Evolutionary conservation across 2,797 vertebrate genomes (phyloP).

Genomic region (Hapalemur alaotrensis): DNA sequence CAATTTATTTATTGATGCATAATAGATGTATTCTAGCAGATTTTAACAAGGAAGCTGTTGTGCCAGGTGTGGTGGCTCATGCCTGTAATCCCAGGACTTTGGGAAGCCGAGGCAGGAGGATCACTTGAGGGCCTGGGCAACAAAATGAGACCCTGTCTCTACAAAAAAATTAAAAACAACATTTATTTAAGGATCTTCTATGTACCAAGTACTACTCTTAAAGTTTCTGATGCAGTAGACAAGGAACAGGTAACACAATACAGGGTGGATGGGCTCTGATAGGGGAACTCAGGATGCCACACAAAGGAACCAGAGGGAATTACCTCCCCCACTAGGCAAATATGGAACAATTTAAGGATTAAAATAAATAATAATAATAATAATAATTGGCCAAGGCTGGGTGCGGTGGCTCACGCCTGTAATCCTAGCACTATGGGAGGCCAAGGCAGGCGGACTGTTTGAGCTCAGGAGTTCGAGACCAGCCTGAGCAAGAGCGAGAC

Average conservation of each 20-base stretch:
- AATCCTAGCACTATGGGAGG: too few relatives aligned
- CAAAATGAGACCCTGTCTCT: background rate
- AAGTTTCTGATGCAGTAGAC: background rate
- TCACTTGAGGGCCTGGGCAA: background rate
- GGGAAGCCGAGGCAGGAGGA: background rate
- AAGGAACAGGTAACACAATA: background rate
- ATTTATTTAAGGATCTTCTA: background rate
- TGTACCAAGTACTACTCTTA: background rate
- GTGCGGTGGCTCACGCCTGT: too few relatives aligned
- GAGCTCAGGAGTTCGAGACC: too few relatives aligned
- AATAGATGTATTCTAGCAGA: too few relatives aligned
- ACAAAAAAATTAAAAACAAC: background rate
- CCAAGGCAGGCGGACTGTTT: too few relatives aligned
- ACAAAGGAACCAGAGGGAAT: background rate
- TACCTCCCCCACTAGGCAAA: background rate
- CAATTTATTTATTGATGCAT: too few relatives aligned
- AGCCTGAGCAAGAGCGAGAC: too few relatives aligned
- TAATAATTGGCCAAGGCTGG: too few relatives aligned
- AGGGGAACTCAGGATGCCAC: background rate
- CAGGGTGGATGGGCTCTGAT: background rate
- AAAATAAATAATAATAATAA: background rate
- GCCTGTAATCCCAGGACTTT: background rate
- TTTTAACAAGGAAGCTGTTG: too few relatives aligned
- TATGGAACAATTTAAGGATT: background rate
- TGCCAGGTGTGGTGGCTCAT: background rate